Evolutionary conservation across 2,113 vertebrate genomes (phyloP), one percentile per base, ranked within the genome.

Genomic region (Nerophis ophidion): DNA sequence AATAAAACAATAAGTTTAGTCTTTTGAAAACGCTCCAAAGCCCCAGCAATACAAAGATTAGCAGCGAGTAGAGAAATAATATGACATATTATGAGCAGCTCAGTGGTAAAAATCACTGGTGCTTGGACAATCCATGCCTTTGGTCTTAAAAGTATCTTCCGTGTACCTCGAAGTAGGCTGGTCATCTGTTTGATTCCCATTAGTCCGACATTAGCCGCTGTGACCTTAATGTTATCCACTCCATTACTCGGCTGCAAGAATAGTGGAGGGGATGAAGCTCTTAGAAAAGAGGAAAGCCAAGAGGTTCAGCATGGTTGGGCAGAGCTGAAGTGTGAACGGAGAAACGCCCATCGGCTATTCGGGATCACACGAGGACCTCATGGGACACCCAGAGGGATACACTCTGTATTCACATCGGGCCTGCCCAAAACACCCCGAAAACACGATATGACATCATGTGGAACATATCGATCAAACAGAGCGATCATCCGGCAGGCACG

Each of bases 241-340:
- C 81, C 83, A 89, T 90, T 90, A 88, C 77, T 71, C 79, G 67
- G 80, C 68, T 36, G 67, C 70, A 63, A 40, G 58, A 63, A 72
- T 64, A 77, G 76, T 68, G 77, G 83, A 74, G 71, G 75, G 71
- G 82, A 84, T 70, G 85, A 86, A 80, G 79, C 68, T 67, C 63
- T 68, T 71, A 71, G 69, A 77, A 64, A 75, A 76, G 71, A 70
- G 65, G 74, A 76, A 76, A 76, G 77, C 65, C 46, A 11, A 65
- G 67, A 72, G 81, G 85, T 91, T 89, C 88, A 82, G 89, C 89
- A 84, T 90, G 87, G 88, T 81, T 89, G 84, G 76, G 84, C 87
- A 87, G 87, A 86, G 87, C 80, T 87, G 81, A 86, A 83, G 86
- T 87, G 85, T 88, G 81, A 89, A 87, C 65, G 42, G 33, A n/a